phyloP scores from a whole-genome alignment of 2,888 invertebrate genomes.

The Agelastica alni region DNA sequence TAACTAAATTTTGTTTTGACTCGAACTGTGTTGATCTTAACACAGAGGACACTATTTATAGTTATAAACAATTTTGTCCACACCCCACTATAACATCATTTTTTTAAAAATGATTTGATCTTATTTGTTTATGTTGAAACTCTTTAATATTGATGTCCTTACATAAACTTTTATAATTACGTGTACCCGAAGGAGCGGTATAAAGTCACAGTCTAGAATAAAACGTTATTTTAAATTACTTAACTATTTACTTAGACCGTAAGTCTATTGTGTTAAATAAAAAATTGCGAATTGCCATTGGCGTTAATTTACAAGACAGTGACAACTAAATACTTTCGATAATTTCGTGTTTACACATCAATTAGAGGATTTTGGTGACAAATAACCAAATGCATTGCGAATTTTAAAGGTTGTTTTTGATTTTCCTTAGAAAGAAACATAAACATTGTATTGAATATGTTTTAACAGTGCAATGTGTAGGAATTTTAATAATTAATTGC shows the following conservation, averaged over 20 bases:
- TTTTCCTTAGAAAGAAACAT: no score
- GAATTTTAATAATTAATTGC: no score
- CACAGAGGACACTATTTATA: constrained; percentile 9
- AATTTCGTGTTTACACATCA: constrained; percentile 7
- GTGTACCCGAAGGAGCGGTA: neutral
- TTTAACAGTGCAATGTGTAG: no score
- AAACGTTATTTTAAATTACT: neutral
- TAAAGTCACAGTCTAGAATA: neutral
- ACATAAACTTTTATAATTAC: constrained; percentile 5
- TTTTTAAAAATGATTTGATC: constrained; percentile 1
- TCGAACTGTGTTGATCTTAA: neutral
- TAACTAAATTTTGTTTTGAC: neutral
- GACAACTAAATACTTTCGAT: constrained; percentile 1
- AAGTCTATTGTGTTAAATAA: neutral
- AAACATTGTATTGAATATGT: no score
- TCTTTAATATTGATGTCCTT: neutral
- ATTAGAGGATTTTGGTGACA: constrained; percentile 11
- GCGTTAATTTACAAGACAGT: constrained; percentile 7
- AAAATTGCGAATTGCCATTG: neutral
- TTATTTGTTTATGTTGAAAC: constrained; percentile 12
- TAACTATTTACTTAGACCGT: neutral
- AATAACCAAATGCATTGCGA: neutral
- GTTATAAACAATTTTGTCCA: neutral
- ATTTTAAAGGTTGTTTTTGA: no score
- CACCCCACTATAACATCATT: constrained; percentile 14